A percentile compares a stretch with the other conserved stretches of the same genome.
These are phyloP conservation scores for Actinernus sp. DNA, from an alignment of 92 coral and sea anemone species.

Conservation along the genomic window DNA sequence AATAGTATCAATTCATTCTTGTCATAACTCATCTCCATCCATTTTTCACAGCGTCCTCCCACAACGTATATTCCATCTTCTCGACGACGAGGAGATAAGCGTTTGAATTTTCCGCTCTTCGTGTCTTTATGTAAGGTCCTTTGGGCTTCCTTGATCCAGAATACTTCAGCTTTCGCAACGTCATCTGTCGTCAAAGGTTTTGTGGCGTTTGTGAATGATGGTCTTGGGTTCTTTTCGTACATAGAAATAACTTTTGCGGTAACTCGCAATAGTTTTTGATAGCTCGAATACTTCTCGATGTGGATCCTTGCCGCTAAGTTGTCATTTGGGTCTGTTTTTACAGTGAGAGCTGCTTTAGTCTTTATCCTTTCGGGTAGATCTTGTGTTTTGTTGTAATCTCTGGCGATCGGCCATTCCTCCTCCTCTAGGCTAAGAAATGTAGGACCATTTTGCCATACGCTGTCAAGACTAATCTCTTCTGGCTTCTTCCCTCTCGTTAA, in stretches of 20 bases:
- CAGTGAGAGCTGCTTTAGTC: background rate
- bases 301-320: conserved; percentile 5
- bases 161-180: conserved; percentile 9
- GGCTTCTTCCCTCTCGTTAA: conserved; percentile 57
- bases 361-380: conserved; percentile 40
- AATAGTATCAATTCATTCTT: conserved; percentile 31
- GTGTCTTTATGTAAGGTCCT: conserved; percentile 4
- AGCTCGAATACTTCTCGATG: conserved; percentile 29
- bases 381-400: background rate
- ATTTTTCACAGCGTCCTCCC: conserved; percentile 27
- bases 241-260: conserved; percentile 32
- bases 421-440: conserved; percentile 25
- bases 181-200: conserved; percentile 15
- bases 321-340: background rate
- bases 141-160: conserved; percentile 46
- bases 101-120: conserved; percentile 29
- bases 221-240: conserved; percentile 19
- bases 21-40: conserved; percentile 44
- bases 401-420: conserved; percentile 37
- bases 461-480: conserved; percentile 10
- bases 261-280: conserved; percentile 25
- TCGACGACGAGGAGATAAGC: conserved; percentile 17
- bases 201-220: conserved; percentile 10
- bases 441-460: conserved; percentile 58
- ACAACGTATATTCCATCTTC: conserved; percentile 53